Conservation (phyloP, 2,888 invertebrate species). For the Salticus scenicus region DNA sequence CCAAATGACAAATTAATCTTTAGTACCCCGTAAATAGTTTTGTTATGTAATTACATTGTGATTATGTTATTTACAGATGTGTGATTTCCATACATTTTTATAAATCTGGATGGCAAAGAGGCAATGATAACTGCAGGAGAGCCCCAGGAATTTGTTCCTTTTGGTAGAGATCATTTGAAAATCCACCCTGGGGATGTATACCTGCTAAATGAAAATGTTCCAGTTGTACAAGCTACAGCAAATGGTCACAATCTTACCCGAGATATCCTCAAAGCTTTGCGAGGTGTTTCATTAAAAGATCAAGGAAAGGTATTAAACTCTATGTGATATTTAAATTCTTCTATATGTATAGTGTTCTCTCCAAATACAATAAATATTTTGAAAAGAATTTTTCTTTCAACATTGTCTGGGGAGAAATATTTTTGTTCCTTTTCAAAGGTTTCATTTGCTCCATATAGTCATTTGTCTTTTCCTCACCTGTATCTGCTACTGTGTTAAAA, state of each 20-base stretch:
- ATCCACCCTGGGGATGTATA: constrained; percentile 66
- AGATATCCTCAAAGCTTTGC: constrained; percentile 70
- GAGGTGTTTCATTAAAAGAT: constrained; percentile 64
- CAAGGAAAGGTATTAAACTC: constrained; percentile 38
- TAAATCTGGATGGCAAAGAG: constrained; percentile 70
- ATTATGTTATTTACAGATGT: too few relatives aligned
- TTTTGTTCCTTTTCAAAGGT: too few relatives aligned
- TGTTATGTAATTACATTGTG: too few relatives aligned
- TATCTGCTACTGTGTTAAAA: too few relatives aligned
- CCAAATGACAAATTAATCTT: too few relatives aligned
- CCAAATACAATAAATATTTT: too few relatives aligned
- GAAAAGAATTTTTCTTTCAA: too few relatives aligned
- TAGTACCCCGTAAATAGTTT: too few relatives aligned
- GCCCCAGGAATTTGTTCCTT: constrained; percentile 88
- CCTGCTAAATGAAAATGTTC: constrained; percentile 47
- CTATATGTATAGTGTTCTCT: too few relatives aligned
- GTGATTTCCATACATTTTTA: background rate
- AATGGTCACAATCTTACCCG: constrained; percentile 56
- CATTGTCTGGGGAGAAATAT: too few relatives aligned
- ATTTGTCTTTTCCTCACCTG: too few relatives aligned
- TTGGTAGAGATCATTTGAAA: constrained; percentile 81
- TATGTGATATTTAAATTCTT: background rate
- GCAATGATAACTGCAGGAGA: constrained; percentile 71
- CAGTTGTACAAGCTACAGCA: constrained; percentile 16
- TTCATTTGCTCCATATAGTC: too few relatives aligned